Evolutionary conservation across 2,888 invertebrate species (phyloP).

Genomic region (Acleris sparsana): DNA sequence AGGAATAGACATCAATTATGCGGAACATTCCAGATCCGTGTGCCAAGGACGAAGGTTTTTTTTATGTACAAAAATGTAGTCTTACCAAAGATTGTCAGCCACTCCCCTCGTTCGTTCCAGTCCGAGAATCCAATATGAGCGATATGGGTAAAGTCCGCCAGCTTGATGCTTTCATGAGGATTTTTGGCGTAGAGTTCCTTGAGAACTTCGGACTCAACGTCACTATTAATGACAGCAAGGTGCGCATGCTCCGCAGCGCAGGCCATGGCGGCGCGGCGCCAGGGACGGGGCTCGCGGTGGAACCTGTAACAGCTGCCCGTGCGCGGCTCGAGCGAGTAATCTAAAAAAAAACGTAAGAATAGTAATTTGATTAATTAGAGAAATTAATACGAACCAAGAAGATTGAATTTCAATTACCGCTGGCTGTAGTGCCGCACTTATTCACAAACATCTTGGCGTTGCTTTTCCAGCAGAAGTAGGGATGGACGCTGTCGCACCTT

Average conservation of each 20-base stretch:
- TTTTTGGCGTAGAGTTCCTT: slow-evolving; percentile 17
- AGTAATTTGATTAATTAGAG: not conserved
- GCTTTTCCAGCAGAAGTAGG: slow-evolving; percentile 24
- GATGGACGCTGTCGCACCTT: not conserved
- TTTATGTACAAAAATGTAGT: too few relatives aligned
- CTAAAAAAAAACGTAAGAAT: not conserved
- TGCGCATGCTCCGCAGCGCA: slow-evolving; percentile 26
- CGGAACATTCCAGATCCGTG: too few relatives aligned
- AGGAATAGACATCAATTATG: too few relatives aligned
- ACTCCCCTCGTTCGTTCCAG: slow-evolving; percentile 19
- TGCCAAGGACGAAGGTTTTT: too few relatives aligned
- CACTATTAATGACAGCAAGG: slow-evolving; percentile 33
- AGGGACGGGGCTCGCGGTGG: slow-evolving; percentile 14
- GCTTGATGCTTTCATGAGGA: slow-evolving; percentile 1
- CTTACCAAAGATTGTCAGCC: slow-evolving; percentile 23
- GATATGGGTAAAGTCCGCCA: slow-evolving; percentile 1
- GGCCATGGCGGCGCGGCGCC: slow-evolving; percentile 17
- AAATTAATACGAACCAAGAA: too few relatives aligned
- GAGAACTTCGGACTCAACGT: slow-evolving; percentile 18
- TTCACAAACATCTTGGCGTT: slow-evolving; percentile 14
- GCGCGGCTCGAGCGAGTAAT: slow-evolving; percentile 15
- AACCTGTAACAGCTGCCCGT: slow-evolving; percentile 35
- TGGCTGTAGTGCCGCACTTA: slow-evolving; percentile 24
- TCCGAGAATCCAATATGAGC: slow-evolving; percentile 26
- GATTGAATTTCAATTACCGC: slow-evolving; percentile 1